Evolutionary conservation across 2,888 invertebrate genomes (phyloP), one percentile per base, ranked within the genome.

Genomic region (Labia minor): DNA sequence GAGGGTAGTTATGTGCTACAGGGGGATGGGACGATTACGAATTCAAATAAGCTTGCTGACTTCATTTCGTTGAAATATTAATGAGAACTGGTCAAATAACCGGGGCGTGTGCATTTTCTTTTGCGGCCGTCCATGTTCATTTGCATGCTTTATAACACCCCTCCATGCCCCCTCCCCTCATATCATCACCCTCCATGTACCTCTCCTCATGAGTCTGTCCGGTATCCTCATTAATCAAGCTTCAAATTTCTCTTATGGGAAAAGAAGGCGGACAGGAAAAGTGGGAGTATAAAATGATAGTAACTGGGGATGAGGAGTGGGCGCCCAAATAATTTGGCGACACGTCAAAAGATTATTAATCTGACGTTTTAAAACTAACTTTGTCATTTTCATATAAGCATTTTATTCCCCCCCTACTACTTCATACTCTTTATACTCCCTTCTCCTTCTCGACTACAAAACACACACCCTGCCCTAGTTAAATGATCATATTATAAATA

Each of bases 1-100:
- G n/a, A n/a, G n/a, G n/a, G n/a, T n/a, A 8, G 49, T 14, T n/a
- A 16, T 49, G 49, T 49, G 49, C n/a, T 49, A 49, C 2, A 49
- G 49, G 49, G 16, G 16, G 16, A 14, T 11, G 49, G 49, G 49
- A 49, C 49, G 49, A 49, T 49, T 49, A 49, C 49, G 49, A 49
- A 49, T 49, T 49, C 49, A 49, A 49, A 49, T 49, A 49, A 49
- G 49, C 49, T 49, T 49, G 49, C 49, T 49, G 49, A 49, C 49
- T 49, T 49, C 49, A 49, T 49, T 49, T 49, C 49, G 49, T 49
- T 49, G 49, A 49, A 49, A 49, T 49, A 49, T 49, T 49, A 49
- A 49, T 49, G 49, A 49, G 49, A 49, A 49, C 49, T 49, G 49
- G 49, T 14, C 49, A 49, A 49, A 49, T 49, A 49, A 49, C 49